Percentiles rank a stretch among this genome's conserved stretches.
Evolutionary conservation across 2,797 vertebrate genomes (phyloP).

Genomic region (Tamandua tetradactyla): DNA sequence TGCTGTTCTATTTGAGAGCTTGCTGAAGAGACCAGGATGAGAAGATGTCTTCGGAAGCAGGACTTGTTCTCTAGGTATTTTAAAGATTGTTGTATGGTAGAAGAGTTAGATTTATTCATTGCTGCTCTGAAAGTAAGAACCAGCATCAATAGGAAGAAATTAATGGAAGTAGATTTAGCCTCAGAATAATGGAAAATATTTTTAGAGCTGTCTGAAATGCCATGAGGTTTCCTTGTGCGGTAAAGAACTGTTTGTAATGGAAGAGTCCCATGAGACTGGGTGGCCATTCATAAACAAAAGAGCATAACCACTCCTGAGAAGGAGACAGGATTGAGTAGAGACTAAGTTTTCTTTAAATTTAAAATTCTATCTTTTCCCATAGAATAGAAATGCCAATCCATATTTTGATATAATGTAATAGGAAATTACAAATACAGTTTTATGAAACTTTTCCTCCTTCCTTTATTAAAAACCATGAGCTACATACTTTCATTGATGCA

Average conservation of each 20-base stretch:
- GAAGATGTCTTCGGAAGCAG: neutral
- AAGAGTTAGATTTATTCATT: neutral
- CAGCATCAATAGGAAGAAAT: neutral
- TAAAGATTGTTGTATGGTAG: neutral
- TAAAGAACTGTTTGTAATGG: neutral
- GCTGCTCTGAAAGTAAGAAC: neutral
- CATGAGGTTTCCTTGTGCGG: neutral
- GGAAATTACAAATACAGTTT: neutral
- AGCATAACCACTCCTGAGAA: neutral
- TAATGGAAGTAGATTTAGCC: neutral
- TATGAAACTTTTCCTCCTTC: neutral
- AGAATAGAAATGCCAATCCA: neutral
- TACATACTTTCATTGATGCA: neutral
- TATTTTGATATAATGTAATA: conserved; percentile 27
- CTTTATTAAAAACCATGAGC: neutral
- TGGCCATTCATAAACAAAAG: neutral
- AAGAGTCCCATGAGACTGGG: neutral
- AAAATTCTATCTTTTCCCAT: neutral
- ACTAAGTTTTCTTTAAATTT: conserved; percentile 2
- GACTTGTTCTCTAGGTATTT: neutral
- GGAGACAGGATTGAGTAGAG: neutral
- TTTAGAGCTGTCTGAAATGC: neutral
- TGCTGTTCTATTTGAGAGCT: neutral
- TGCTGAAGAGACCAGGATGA: neutral
- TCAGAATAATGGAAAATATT: neutral